phyloP scores from a whole-genome alignment of 2,888 invertebrate genomes.

The Tuberolachnus salignus region DNA sequence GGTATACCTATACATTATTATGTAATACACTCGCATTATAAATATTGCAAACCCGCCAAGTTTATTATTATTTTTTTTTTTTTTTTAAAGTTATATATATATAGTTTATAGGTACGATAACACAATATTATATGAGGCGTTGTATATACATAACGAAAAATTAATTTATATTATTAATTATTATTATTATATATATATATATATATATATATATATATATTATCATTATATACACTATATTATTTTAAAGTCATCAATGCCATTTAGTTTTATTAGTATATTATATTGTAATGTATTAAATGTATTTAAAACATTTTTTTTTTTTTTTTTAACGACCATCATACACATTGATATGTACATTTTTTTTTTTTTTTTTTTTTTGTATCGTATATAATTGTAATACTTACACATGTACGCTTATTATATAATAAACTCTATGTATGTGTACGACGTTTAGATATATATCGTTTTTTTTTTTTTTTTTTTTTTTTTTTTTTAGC shows the following conservation, averaged over 20 bases:
- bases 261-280: constrained; percentile 44
- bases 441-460: neutral
- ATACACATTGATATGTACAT: constrained; percentile 35
- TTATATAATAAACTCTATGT: constrained; percentile 24
- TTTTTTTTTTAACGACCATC: constrained; percentile 33
- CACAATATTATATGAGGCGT: neutral
- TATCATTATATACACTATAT: neutral
- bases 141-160: neutral
- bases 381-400: constrained; percentile 2
- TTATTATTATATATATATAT: neutral
- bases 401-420: constrained; percentile 30
- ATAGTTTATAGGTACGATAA: too few relatives aligned
- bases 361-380: constrained; percentile 27
- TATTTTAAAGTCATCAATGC: constrained; percentile 29
- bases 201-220: neutral
- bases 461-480: too few relatives aligned
- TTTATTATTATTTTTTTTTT: too few relatives aligned
- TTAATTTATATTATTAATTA: neutral
- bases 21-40: too few relatives aligned
- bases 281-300: neutral
- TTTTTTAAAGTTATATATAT: too few relatives aligned
- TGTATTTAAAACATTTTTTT: neutral
- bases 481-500: too few relatives aligned
- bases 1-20: too few relatives aligned
- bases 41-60: too few relatives aligned